Evolutionary conservation across 2,888 invertebrate genomes (phyloP).

Genomic region (Andrena chrysosceles): DNA sequence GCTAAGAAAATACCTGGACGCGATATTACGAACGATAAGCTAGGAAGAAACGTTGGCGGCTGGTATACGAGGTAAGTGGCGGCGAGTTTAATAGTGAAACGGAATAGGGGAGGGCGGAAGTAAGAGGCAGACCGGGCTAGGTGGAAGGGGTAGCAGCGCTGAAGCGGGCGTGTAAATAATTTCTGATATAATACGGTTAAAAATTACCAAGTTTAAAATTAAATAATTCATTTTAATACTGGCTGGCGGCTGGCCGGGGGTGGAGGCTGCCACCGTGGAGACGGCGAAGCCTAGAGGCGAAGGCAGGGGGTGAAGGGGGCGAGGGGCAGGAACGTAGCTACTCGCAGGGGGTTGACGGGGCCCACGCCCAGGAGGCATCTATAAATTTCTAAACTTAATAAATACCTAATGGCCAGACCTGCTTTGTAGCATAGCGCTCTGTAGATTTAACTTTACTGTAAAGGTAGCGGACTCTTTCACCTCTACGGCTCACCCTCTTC

Average conservation of each 20-base stretch:
- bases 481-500: constrained; percentile 37
- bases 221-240: constrained; percentile 88
- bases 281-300: constrained; percentile 60
- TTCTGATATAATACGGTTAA: constrained; percentile 84
- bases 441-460: constrained; percentile 76
- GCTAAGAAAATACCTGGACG: constrained; percentile 17
- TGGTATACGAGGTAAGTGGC: constrained; percentile 55
- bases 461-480: constrained; percentile 68
- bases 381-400: constrained; percentile 85
- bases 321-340: constrained; percentile 64
- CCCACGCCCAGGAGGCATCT: constrained; percentile 83
- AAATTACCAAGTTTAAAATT: constrained; percentile 87
- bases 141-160: constrained; percentile 62
- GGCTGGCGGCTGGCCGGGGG: constrained; percentile 81
- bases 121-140: constrained; percentile 28
- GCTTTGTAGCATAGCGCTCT: constrained; percentile 82
- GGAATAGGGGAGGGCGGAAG: constrained; percentile 27
- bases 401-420: constrained; percentile 84
- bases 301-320: constrained; percentile 41
- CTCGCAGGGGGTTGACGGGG: constrained; percentile 71
- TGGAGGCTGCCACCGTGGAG: constrained; percentile 70
- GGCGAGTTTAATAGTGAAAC: constrained; percentile 52
- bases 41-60: constrained; percentile 49
- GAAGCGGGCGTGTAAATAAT: constrained; percentile 81
- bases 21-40: constrained; percentile 40